Evolutionary conservation across 2,888 invertebrate genomes (phyloP).

Genomic region (Drosophila longiperda): DNA sequence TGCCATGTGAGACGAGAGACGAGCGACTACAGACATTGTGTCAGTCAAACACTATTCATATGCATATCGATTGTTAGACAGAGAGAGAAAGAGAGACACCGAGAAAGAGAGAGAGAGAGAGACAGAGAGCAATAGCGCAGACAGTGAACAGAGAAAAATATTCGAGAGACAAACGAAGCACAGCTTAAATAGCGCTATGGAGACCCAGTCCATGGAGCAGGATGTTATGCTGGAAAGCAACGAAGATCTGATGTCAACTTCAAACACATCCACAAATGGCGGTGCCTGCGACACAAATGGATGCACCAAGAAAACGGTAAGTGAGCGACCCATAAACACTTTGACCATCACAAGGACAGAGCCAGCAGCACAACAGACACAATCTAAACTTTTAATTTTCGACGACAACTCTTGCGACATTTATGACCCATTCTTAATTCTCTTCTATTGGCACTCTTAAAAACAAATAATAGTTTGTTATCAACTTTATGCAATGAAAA

Average conservation of each 20-base stretch:
- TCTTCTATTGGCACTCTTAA: background rate
- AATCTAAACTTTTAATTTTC: conserved; percentile 15
- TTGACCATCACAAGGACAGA: conserved; percentile 14
- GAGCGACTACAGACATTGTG: conserved; percentile 5
- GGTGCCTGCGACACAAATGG: conserved; percentile 66
- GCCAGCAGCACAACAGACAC: conserved; percentile 1
- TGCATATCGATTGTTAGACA: conserved; percentile 19
- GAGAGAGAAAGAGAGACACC: background rate
- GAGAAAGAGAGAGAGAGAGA: background rate
- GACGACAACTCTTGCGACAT: conserved; percentile 13
- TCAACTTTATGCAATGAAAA: background rate
- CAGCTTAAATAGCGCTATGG: conserved; percentile 54
- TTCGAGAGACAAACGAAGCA: conserved; percentile 30
- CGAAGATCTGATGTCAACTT: conserved; percentile 80
- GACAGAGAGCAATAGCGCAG: background rate
- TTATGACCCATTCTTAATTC: conserved; percentile 19
- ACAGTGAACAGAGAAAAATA: conserved; percentile 4
- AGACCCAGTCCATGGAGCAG: conserved; percentile 69
- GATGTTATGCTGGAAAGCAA: conserved; percentile 59
- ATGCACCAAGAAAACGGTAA: conserved; percentile 77
- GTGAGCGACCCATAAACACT: conserved; percentile 41
- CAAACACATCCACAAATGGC: conserved; percentile 76
- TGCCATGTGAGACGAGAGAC: conserved; percentile 42
- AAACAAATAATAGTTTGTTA: background rate
- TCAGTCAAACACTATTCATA: conserved; percentile 16